Evolutionary conservation across 1,140 invertebrate genomes (phyloP).

Genomic region (Euura lappo): DNA sequence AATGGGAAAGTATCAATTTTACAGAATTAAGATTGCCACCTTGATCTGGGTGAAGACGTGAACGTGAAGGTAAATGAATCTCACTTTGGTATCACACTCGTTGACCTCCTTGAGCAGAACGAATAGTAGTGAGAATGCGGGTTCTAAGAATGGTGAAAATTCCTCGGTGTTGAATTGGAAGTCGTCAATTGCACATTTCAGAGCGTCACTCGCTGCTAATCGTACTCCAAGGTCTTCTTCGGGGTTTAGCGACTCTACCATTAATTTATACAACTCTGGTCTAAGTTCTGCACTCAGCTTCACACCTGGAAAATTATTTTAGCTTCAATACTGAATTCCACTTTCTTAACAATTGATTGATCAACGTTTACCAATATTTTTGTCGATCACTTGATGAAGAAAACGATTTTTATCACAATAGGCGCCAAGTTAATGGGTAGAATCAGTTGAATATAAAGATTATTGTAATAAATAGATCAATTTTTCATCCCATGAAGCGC

Average conservation of each 20-base stretch:
- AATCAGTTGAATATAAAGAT: not conserved
- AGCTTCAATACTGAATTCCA: conserved; percentile 65
- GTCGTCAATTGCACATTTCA: conserved; percentile 86
- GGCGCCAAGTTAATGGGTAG: not conserved
- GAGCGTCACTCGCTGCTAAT: conserved; percentile 76
- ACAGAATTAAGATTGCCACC: conserved; percentile 21
- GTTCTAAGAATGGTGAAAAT: conserved; percentile 82
- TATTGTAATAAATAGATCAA: conserved; percentile 10
- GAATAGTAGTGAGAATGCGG: conserved; percentile 81
- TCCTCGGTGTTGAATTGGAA: conserved; percentile 90
- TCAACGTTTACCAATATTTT: not conserved
- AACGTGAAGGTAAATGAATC: conserved; percentile 16
- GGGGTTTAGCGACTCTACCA: conserved; percentile 73
- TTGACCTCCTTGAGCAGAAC: conserved; percentile 83
- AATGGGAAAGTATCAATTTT: conserved; percentile 20
- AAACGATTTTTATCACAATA: conserved; percentile 4
- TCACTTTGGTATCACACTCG: conserved; percentile 92
- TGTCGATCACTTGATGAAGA: not conserved
- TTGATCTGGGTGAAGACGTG: too few relatives aligned
- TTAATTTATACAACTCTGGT: conserved; percentile 80
- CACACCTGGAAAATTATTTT: conserved; percentile 62
- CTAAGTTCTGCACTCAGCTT: conserved; percentile 81
- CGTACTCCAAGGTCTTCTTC: conserved; percentile 85
- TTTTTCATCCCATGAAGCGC: not conserved
- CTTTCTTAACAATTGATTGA: conserved; percentile 59